Evolutionary conservation across 2,113 vertebrate genomes (phyloP), one percentile per base, ranked within the genome.

Genomic region (Petrocephalus zakoni): DNA sequence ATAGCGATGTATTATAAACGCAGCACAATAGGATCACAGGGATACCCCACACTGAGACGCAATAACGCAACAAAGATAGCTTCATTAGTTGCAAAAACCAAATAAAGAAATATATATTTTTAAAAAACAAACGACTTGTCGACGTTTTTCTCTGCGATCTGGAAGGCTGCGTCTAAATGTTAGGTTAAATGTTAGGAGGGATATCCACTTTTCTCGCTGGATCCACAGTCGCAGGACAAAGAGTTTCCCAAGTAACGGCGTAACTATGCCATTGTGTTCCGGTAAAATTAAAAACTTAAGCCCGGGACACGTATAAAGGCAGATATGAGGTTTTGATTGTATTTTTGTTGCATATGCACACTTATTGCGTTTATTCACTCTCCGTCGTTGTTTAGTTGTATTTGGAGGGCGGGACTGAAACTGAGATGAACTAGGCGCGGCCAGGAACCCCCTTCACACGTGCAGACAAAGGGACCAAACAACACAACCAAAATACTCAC

Each of bases 391-490:
- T 90, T 92, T 91, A 94, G 94, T 94, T 94, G 91, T 93, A 92
- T 93, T 94, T 92, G 90, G 93, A 95, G 94, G 95, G 95, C 95
- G 95, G 95, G 95, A 95, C 95, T 94, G 92, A 91, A 91, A 93
- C 93, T 93, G 92, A 94, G 95, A 95, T 92, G 94, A 95, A 94
- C 94, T 94, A 95, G 95, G 96, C 95, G 95, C 95, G 94, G 94
- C 94, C 93, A 94, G 92, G 92, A 94, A 92, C 89, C 29, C 92
- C 94, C 94, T 94, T 93, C 93, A 91, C 93, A 95, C 94, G 93
- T 93, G 94, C 93, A 95, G 94, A 95, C 96, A 96, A 96, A 95
- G 95, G 94, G 95, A 94, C 93, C 93, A 90, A 93, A 94, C 93
- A 94, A 95, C 95, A 94, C 94, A 94, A 93, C 95, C 94, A 92